These are phyloP conservation scores for Abramis brama DNA, from an alignment of 2,113 vertebrate genomes.

Conservation along the genomic window DNA sequence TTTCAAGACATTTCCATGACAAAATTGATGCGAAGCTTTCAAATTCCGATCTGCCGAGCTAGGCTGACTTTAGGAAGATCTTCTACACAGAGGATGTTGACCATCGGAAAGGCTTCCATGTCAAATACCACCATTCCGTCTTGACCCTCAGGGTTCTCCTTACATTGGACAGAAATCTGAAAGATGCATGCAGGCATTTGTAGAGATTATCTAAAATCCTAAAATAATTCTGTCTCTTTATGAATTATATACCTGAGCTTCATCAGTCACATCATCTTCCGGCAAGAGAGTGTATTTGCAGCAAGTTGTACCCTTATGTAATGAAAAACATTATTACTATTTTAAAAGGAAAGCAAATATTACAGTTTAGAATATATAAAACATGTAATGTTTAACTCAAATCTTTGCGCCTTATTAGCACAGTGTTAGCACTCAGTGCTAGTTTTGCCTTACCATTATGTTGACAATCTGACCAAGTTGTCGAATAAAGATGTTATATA, in stretches of 20 bases:
- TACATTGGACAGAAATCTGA: slow-evolving; percentile 22
- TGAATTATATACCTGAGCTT: not conserved
- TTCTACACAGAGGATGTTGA: not conserved
- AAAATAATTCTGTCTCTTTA: not conserved
- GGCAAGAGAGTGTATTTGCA: not conserved
- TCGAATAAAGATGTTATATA: not conserved
- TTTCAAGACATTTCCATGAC: not conserved
- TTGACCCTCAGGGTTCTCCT: not conserved
- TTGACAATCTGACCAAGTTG: not conserved
- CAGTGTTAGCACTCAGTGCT: not conserved
- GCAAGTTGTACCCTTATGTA: not conserved
- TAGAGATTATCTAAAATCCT: not conserved
- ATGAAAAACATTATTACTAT: not conserved
- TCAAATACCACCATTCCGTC: not conserved
- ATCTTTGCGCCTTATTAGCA: not conserved
- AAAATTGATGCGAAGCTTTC: not conserved
- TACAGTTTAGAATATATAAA: not conserved
- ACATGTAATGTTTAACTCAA: not conserved
- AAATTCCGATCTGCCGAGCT: not conserved
- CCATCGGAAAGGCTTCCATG: not conserved
- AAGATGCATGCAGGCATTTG: slow-evolving; percentile 21
- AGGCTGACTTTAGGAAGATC: not conserved
- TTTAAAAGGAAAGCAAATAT: not conserved
- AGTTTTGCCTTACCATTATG: slow-evolving; percentile 8
- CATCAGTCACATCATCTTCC: not conserved